These are phyloP conservation scores for Choristoneura rosaceana DNA, from an alignment of 2,888 invertebrate genomes.

Conservation along the genomic window DNA sequence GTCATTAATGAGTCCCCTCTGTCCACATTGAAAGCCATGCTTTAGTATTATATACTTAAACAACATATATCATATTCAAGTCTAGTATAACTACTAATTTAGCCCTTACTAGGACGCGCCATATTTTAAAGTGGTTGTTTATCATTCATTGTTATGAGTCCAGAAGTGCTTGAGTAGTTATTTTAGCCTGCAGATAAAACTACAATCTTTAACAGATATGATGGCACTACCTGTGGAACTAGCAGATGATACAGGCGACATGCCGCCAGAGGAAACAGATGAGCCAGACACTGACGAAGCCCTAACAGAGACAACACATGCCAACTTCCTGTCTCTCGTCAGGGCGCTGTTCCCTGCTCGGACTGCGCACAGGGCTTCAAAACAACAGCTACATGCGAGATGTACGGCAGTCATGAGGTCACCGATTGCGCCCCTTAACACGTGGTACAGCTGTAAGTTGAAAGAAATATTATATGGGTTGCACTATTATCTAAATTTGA, in stretches of 20 bases:
- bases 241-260: slow-evolving; percentile 52
- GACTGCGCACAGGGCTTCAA: slow-evolving; percentile 93
- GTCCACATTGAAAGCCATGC: no score
- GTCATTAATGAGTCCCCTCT: no score
- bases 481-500: no score
- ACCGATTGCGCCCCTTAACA: slow-evolving; percentile 92
- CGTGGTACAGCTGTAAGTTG: slow-evolving; percentile 89
- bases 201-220: slow-evolving; percentile 83
- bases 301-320: slow-evolving; percentile 92
- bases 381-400: slow-evolving; percentile 90
- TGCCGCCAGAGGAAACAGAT: slow-evolving; percentile 55
- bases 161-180: not conserved
- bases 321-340: slow-evolving; percentile 94
- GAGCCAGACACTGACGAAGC: slow-evolving; percentile 66
- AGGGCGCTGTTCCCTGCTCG: slow-evolving; percentile 95
- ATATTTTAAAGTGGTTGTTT: not conserved
- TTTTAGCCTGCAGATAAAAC: slow-evolving; percentile 1
- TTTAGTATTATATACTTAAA: no score
- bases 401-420: slow-evolving; percentile 91
- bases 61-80: no score
- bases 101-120: not conserved
- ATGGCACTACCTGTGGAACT: slow-evolving; percentile 90
- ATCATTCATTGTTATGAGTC: not conserved
- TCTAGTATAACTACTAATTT: no score
- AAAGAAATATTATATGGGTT: not conserved